phyloP scores from a whole-genome alignment of 2,888 invertebrate species.

The Torymus auratus region DNA sequence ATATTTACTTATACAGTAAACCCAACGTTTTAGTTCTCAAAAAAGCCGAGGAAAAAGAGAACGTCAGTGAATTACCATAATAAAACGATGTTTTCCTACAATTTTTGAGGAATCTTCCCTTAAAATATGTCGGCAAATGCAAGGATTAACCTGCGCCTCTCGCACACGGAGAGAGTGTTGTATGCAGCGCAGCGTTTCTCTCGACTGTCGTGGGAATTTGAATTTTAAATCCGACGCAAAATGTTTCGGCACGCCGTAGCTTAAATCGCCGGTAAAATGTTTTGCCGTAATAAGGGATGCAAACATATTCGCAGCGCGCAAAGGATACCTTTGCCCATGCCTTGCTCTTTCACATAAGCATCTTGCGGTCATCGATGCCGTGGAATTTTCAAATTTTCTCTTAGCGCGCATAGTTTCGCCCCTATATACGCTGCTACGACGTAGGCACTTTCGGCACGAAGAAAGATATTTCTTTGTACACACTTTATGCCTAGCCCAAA shows the following conservation, averaged over 20 bases:
- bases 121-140: slow-evolving; percentile 28
- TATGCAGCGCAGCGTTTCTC: slow-evolving; percentile 5
- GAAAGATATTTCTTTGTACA: not conserved
- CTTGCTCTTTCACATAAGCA: not conserved
- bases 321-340: not conserved
- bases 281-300: slow-evolving; percentile 32
- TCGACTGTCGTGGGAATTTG: slow-evolving; percentile 40
- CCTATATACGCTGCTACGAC: not conserved
- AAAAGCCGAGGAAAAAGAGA: not conserved
- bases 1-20: slow-evolving; percentile 2
- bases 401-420: not conserved
- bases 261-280: slow-evolving; percentile 34
- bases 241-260: slow-evolving; percentile 27
- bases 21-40: not conserved
- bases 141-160: slow-evolving; percentile 33
- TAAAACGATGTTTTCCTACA: slow-evolving; percentile 18
- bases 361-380: slow-evolving; percentile 16
- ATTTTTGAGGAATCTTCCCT: slow-evolving; percentile 1
- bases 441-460: not conserved
- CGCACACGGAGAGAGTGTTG: not conserved
- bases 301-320: slow-evolving; percentile 37
- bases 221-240: slow-evolving; percentile 51
- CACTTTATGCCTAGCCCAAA: too few relatives aligned
- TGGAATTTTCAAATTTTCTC: slow-evolving; percentile 28
- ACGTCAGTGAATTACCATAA: not conserved